Evolutionary conservation across 2,113 vertebrate genomes (phyloP).

Genomic region (Microtus ochrogaster): DNA sequence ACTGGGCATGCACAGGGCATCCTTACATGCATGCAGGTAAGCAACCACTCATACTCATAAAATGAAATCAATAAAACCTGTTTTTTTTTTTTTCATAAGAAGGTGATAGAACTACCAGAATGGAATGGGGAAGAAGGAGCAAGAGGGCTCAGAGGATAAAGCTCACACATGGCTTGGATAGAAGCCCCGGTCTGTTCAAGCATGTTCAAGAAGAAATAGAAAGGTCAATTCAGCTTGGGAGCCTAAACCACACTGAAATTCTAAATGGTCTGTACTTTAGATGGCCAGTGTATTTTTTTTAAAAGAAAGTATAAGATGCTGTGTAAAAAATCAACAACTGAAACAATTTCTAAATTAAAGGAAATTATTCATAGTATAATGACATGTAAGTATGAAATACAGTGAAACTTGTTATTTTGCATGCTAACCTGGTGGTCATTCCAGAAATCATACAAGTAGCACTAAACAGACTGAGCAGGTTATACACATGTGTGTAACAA

Average conservation of each 20-base stretch:
- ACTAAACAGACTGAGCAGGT: background rate
- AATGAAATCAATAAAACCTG: background rate
- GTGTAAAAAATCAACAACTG: background rate
- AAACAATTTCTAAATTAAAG: constrained; percentile 26
- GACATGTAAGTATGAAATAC: background rate
- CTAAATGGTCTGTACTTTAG: constrained; percentile 9
- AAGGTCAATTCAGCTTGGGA: background rate
- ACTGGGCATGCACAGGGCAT: background rate
- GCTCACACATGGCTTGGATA: background rate
- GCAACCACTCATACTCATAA: background rate
- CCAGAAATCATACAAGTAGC: background rate
- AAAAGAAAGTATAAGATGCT: background rate
- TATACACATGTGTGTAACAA: background rate
- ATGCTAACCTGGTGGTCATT: background rate
- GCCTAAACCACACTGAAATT: background rate
- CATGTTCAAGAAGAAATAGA: background rate
- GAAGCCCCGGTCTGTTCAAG: background rate
- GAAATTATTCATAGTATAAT: constrained; percentile 7
- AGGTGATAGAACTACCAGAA: background rate
- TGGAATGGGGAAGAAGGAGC: rapidly evolving
- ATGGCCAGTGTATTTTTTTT: background rate
- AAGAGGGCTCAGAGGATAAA: background rate
- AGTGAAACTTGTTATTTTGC: background rate
- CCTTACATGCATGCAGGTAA: background rate
- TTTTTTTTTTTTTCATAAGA: background rate